Evolutionary conservation across 64 coral and sea anemone species (phyloP), one percentile per base, ranked within the genome.

Genomic region (Stylophora pistillata): DNA sequence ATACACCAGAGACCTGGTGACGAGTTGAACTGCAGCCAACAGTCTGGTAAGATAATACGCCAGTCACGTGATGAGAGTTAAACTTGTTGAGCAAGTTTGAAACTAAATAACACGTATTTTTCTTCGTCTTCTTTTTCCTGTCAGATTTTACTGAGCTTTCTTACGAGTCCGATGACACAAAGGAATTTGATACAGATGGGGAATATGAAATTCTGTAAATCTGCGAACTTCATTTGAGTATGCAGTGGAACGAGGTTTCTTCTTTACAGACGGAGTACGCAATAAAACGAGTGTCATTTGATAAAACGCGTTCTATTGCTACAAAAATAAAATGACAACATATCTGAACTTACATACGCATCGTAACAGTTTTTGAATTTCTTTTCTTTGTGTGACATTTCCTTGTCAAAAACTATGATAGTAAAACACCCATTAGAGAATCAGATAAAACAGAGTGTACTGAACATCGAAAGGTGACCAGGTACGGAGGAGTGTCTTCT

Each of bases 141-240:
- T 30, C 60, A 96, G 95, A 96, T 60, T 96, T 96, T 34, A 96
- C 95, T 30, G 95, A 93, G 37, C 91, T 96, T 53, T 81, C 33
- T 54, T 96, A 96, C 53, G 91, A 93, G 23, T 91, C 91, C 20
- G 78, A 91, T 47, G 95, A 96, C 37, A 77, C 80, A 47, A 86
- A 91, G 15, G 56, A 86, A 16, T 96, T 58, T 26, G 95, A 96
- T 15, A 96, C 95, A 26, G 95, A 96, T 65, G 95, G 91, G 41
- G 95, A 96, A 69, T 96, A 96, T 73, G 95, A 96, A 64, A 96
- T 96, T 31, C 29, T 93, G 82, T 93, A 92, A 28, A 26, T 21
- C 26, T n/a, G 23, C 21, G 26, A 9, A 10, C 11, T 25, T 11
- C 21, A 64, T 64, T 64, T 17, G 17, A 0, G 23, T n/a, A 64